These are phyloP conservation scores for Eledone cirrhosa DNA, from an alignment of 2,888 invertebrate species.

Conservation along the genomic window DNA sequence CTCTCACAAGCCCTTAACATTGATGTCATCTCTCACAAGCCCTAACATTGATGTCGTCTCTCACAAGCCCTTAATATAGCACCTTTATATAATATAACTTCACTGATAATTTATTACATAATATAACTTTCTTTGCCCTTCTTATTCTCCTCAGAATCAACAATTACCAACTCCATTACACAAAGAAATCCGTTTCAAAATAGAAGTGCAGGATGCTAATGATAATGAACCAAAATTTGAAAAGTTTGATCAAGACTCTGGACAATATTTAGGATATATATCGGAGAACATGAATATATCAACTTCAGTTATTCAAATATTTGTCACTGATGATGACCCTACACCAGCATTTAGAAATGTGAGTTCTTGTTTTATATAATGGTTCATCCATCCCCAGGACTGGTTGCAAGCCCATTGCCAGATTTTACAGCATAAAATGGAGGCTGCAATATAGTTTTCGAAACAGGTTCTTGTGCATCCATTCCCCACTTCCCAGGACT, in stretches of 20 bases:
- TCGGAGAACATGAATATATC: not conserved
- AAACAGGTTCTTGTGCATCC: too few relatives aligned
- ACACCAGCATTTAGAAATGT: not conserved
- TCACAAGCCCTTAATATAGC: too few relatives aligned
- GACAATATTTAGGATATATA: not conserved
- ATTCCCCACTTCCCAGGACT: too few relatives aligned
- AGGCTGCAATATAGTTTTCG: too few relatives aligned
- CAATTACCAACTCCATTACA: not conserved
- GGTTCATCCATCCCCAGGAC: too few relatives aligned
- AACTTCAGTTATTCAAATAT: constrained; percentile 11
- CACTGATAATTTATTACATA: too few relatives aligned
- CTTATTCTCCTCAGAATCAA: constrained; percentile 18
- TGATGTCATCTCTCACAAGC: too few relatives aligned
- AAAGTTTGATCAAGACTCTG: not conserved
- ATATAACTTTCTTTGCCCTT: not conserved
- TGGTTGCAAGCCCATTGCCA: not conserved
- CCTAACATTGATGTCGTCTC: too few relatives aligned
- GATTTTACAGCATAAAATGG: too few relatives aligned
- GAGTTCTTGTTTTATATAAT: too few relatives aligned
- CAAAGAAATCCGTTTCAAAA: not conserved
- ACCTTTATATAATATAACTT: too few relatives aligned
- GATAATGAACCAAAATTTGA: constrained; percentile 3
- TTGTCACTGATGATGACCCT: not conserved
- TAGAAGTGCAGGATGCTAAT: constrained; percentile 11
- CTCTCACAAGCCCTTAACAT: too few relatives aligned